phyloP scores from a whole-genome alignment of 2,888 invertebrate genomes.

The Nemoura dubitans region DNA sequence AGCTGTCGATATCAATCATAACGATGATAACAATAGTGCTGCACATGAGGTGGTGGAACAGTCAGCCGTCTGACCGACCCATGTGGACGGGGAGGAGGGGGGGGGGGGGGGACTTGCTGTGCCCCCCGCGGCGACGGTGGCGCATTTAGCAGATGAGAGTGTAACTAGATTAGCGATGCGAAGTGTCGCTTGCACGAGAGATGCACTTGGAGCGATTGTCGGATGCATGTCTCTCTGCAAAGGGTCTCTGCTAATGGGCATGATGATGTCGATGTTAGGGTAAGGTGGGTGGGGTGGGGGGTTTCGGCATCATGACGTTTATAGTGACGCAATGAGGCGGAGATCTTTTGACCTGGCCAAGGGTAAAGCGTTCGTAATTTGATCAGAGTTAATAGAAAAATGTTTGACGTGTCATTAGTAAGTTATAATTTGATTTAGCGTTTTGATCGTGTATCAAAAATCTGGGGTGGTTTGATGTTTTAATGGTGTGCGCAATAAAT shows the following conservation, averaged over 20 bases:
- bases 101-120: not conserved
- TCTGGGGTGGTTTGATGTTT: not conserved
- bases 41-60: not conserved
- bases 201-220: not conserved
- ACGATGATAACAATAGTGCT: not conserved
- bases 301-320: not conserved
- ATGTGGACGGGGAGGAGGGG: not conserved
- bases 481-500: not conserved
- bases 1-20: not conserved
- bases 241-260: not conserved
- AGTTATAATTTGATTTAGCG: not conserved
- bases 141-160: constrained; percentile 12
- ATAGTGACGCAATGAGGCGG: not conserved
- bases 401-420: not conserved
- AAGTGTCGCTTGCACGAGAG: not conserved
- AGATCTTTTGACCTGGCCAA: not conserved
- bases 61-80: not conserved
- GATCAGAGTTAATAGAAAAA: not conserved
- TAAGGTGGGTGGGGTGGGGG: too few species aligned
- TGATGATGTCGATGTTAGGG: not conserved
- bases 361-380: not conserved
- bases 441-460: not conserved
- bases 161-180: not conserved
- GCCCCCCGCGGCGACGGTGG: not conserved
- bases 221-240: not conserved